phyloP scores from a whole-genome alignment of 2,888 invertebrate genomes.

The Furcula furcula region DNA sequence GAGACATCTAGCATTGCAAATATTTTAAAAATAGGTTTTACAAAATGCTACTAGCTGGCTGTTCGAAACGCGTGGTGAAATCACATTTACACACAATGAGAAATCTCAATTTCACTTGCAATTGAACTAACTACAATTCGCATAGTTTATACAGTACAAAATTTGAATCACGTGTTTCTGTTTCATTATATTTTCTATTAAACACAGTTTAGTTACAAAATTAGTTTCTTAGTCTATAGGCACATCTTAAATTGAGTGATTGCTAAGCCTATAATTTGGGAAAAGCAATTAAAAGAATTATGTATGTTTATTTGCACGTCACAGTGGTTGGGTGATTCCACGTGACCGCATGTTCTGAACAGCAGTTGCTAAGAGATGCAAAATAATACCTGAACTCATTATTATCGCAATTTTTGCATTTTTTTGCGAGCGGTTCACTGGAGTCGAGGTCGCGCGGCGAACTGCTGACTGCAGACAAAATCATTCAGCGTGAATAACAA shows the following conservation, averaged over 20 bases:
- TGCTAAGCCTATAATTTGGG: no score
- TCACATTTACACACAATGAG: neutral
- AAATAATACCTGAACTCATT: constrained; percentile 45
- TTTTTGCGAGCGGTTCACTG: constrained; percentile 30
- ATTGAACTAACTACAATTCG: neutral
- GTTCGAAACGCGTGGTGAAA: constrained; percentile 14
- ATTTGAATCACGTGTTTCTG: no score
- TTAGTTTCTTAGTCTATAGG: no score
- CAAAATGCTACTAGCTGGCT: constrained; percentile 9
- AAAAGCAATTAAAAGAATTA: no score
- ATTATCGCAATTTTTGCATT: constrained; percentile 46
- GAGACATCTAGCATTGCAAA: no score
- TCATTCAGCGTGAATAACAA: constrained; percentile 24
- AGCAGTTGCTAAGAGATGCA: constrained; percentile 12
- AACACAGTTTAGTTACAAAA: no score
- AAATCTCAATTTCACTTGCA: neutral
- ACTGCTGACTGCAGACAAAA: constrained; percentile 38
- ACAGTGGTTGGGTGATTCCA: neutral
- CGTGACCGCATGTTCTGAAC: constrained; percentile 12
- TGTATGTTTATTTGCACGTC: no score
- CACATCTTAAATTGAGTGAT: no score
- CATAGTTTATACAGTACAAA: no score
- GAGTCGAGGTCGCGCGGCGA: constrained; percentile 17
- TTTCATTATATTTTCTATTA: no score
- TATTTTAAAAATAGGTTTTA: no score